A percentile compares a stretch with the other conserved stretches of the same genome.
phyloP scores from a whole-genome alignment of 2,888 invertebrate genomes.

The Xanthia icteritia region DNA sequence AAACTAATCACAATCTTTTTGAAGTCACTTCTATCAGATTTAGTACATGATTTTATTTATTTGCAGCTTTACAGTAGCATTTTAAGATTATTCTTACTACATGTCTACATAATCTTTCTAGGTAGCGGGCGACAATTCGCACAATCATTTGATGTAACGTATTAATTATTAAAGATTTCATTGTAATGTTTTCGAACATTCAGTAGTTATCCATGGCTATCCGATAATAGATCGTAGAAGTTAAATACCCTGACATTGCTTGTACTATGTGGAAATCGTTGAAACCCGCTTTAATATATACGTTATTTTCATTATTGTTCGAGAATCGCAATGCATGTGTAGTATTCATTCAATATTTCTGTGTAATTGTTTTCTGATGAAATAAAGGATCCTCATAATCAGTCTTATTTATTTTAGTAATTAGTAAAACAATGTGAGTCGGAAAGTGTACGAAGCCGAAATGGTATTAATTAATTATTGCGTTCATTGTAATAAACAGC shows the following conservation, averaged over 20 bases:
- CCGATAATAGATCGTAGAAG: slow-evolving; percentile 43
- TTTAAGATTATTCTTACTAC: slow-evolving; percentile 27
- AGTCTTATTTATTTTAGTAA: slow-evolving; percentile 33
- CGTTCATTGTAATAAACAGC: not conserved
- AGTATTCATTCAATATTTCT: slow-evolving; percentile 46
- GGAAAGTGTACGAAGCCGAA: not conserved
- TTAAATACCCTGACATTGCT: slow-evolving; percentile 30
- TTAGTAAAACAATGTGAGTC: not conserved
- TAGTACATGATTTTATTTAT: slow-evolving; percentile 24
- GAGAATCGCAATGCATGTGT: slow-evolving; percentile 46
- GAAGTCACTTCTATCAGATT: slow-evolving; percentile 26
- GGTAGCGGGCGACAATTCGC: slow-evolving; percentile 47
- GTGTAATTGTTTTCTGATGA: slow-evolving; percentile 63
- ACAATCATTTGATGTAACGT: slow-evolving; percentile 39
- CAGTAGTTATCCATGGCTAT: slow-evolving; percentile 19
- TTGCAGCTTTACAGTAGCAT: slow-evolving; percentile 38
- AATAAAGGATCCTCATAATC: slow-evolving; percentile 65
- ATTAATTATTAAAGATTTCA: slow-evolving; percentile 22
- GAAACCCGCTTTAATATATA: slow-evolving; percentile 19
- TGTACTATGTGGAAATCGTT: slow-evolving; percentile 21
- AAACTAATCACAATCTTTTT: slow-evolving; percentile 11
- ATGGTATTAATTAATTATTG: not conserved
- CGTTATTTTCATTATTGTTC: slow-evolving; percentile 16
- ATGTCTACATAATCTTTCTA: slow-evolving; percentile 38
- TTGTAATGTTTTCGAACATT: slow-evolving; percentile 41